Conservation (phyloP, 30 jellyfish, hydroid and myxozoan genomes). For the Hydra vulgaris region DNA sequence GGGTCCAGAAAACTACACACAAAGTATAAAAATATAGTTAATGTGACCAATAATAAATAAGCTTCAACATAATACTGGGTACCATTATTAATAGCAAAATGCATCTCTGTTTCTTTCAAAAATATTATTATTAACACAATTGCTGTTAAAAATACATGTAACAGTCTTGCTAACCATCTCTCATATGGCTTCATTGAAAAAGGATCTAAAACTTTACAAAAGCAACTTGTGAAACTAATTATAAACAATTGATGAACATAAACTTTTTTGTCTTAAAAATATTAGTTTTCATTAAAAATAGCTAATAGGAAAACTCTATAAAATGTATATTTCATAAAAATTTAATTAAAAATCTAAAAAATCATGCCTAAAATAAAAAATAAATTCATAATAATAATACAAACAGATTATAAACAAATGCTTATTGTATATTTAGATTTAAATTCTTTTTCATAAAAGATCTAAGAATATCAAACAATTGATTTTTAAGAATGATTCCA, state of each 20-base stretch:
- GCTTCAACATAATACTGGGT: conserved; percentile 43
- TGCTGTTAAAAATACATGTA: conserved; percentile 64
- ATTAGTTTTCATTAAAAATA: background rate
- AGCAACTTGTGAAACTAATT: background rate
- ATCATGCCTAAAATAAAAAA: too few species aligned
- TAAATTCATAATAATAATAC: background rate
- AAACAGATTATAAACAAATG: background rate
- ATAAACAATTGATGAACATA: background rate
- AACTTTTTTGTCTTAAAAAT: background rate
- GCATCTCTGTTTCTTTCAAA: conserved; percentile 68
- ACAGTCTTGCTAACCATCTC: conserved; percentile 80
- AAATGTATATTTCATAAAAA: too few species aligned
- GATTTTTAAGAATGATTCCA: conserved; percentile 22
- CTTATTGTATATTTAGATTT: background rate
- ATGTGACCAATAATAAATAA: conserved; percentile 39
- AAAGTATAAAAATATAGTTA: conserved; percentile 44
- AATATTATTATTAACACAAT: conserved; percentile 49
- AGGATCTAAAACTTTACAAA: background rate
- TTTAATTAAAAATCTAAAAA: too few species aligned
- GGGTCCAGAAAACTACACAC: conserved; percentile 77
- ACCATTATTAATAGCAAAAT: conserved; percentile 43
- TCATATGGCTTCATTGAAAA: conserved; percentile 78
- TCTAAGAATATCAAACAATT: conserved; percentile 1
- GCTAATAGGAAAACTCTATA: too few species aligned
- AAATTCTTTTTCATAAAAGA: background rate